These are phyloP conservation scores for Peromyscus melanophrys DNA, from an alignment of 2,797 vertebrate genomes.

Conservation along the genomic window DNA sequence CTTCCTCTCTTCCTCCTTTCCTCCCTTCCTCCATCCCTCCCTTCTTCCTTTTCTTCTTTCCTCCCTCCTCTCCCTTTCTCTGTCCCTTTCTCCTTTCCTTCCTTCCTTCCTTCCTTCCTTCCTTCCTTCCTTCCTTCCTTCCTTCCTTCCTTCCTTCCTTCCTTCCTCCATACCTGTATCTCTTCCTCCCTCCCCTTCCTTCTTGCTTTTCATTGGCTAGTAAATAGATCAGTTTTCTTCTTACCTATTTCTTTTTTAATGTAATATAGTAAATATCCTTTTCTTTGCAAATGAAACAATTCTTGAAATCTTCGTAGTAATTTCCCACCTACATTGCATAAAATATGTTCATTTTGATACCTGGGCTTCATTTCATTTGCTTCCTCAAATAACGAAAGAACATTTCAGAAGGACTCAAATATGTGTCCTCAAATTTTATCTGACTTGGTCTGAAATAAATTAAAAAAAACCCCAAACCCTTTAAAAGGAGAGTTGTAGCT, in stretches of 20 bases:
- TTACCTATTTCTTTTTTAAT: background rate
- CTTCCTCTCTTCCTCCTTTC: background rate
- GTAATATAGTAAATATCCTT: background rate
- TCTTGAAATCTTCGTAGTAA: background rate
- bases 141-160: background rate
- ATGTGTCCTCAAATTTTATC: conserved; percentile 42
- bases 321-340: background rate
- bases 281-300: conserved; percentile 27
- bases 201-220: background rate
- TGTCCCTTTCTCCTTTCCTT: no score
- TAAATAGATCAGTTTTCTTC: background rate
- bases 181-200: background rate
- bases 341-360: background rate
- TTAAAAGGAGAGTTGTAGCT: conserved; percentile 35
- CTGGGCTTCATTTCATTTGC: background rate
- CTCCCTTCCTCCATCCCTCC: fast-evolving
- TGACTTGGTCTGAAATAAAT: background rate
- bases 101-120: no score
- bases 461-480: background rate
- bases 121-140: fast-evolving
- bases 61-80: no score
- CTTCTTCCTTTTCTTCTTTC: background rate
- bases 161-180: no score
- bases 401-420: conserved; percentile 35
- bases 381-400: conserved; percentile 53